A percentile compares a stretch with the other conserved stretches of the same genome.
Conservation (phyloP, 2,113 vertebrate species). For the Tragelaphus imberbis region DNA sequence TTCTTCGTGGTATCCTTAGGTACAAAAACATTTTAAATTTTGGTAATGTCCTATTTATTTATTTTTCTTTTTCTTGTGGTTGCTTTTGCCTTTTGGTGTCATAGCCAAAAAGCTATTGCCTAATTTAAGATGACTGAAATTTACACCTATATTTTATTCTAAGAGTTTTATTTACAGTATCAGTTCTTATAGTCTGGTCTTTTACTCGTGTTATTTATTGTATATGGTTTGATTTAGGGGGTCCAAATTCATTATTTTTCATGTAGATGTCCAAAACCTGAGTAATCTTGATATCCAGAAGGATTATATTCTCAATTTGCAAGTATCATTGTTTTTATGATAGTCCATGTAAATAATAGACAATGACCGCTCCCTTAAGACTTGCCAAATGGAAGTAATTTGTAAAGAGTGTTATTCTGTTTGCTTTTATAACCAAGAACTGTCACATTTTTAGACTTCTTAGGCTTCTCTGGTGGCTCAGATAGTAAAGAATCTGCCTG, state of each 20-base stretch:
- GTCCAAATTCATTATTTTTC: background rate
- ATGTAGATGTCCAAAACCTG: background rate
- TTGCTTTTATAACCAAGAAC: background rate
- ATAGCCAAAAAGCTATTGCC: background rate
- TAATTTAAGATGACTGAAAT: background rate
- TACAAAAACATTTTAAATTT: background rate
- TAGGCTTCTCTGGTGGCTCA: background rate
- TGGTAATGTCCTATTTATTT: background rate
- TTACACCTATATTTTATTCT: background rate
- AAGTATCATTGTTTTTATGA: background rate
- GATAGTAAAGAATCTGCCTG: background rate
- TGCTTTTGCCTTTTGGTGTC: background rate
- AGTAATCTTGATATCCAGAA: background rate
- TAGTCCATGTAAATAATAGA: background rate
- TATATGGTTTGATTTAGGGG: background rate
- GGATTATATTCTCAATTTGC: background rate
- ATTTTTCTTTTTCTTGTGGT: background rate
- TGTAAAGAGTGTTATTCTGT: background rate
- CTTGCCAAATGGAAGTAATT: background rate
- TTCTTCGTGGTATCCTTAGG: background rate
- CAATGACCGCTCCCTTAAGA: background rate
- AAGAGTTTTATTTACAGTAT: background rate
- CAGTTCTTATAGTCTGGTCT: background rate
- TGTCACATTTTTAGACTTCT: background rate
- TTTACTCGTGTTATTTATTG: background rate